Evolutionary conservation across 1,140 invertebrate genomes (phyloP), one percentile per base, ranked within the genome.

Genomic region (Cyphomyrmex costatus): DNA sequence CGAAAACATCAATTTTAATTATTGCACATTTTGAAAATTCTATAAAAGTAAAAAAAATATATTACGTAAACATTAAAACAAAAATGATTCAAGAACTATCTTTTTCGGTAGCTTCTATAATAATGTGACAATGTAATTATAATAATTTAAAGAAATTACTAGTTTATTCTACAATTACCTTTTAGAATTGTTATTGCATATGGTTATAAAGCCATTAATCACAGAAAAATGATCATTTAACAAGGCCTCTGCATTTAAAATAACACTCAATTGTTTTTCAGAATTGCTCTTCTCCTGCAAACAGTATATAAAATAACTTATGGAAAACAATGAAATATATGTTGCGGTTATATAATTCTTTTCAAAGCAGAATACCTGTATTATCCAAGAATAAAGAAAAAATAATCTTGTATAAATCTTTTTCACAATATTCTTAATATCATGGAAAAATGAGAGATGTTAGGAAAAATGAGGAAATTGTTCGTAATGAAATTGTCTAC

Each of bases 191-290:
- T 42, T 49, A 33, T 90, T 65, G 76, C 88, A 49, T 36, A 91
- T 73, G 12, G 77, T 71, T 51, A 92, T 3, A n/a, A 92, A 89
- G 65, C 74, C 87, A 73, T 92, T 76, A 83, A 95, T 92, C 5
- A 58, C 77, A 60, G 10, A 83, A 66, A 89, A 87, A 90, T 95
- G 94, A 90, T 95, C 94, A 77, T 92, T 92, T n/a, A 95, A 87
- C 21, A 95, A 89, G 74, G 92, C 71, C 58, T 94, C 87, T 16
- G 93, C 53, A 77, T 87, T 85, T 63, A 93, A 92, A 88, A 95
- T 94, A 21, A 71, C 66, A 70, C 86, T 19, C 7, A 94, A 78
- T 77, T 93, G 90, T 85, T 92, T 88, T 36, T 86, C 63, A 36
- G 53, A 87, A 12, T 91, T 49, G 33, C 36, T 42, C 30, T 86